These are phyloP conservation scores for Drosophila triauraria DNA, from an alignment of 1,140 invertebrate species.

Conservation along the genomic window DNA sequence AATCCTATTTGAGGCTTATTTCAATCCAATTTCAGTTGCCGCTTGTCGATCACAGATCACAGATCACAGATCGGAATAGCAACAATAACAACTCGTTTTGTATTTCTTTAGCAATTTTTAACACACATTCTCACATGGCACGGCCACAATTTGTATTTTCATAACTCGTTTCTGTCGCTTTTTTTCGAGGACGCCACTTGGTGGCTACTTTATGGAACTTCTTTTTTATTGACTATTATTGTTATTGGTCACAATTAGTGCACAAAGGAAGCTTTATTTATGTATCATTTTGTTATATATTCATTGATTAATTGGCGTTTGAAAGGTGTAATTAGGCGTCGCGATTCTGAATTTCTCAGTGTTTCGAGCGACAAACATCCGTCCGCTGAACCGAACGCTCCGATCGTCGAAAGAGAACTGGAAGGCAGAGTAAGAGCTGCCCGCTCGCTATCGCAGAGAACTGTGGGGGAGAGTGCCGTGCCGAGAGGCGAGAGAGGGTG, in stretches of 20 bases:
- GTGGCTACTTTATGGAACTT: slow-evolving; percentile 62
- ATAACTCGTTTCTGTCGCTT: slow-evolving; percentile 70
- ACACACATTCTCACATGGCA: slow-evolving; percentile 69
- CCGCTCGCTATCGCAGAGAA: slow-evolving; percentile 1
- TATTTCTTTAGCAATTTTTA: slow-evolving; percentile 70
- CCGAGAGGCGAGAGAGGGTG: slow-evolving; percentile 11
- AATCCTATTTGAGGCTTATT: slow-evolving; percentile 13
- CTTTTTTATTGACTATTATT: slow-evolving; percentile 61
- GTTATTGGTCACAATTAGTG: slow-evolving; percentile 43
- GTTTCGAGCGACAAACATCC: slow-evolving; percentile 20
- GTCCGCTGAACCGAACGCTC: slow-evolving; percentile 54
- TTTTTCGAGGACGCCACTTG: slow-evolving; percentile 66
- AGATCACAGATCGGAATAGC: slow-evolving; percentile 67
- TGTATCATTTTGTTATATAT: slow-evolving; percentile 19
- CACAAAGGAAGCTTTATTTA: slow-evolving; percentile 19
- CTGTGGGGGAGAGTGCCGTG: slow-evolving; percentile 12
- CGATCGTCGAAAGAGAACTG: slow-evolving; percentile 62
- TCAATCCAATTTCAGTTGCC: slow-evolving; percentile 74
- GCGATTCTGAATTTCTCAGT: slow-evolving; percentile 12
- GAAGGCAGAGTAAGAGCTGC: slow-evolving; percentile 14
- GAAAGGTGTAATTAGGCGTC: slow-evolving; percentile 68
- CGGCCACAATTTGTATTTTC: slow-evolving; percentile 79
- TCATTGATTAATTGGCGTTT: slow-evolving; percentile 79
- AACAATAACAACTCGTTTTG: slow-evolving; percentile 61
- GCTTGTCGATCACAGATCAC: slow-evolving; percentile 73